Evolutionary conservation across 1,140 invertebrate species (phyloP), one percentile per base, ranked within the genome.

Genomic region (Cydia splendana): DNA sequence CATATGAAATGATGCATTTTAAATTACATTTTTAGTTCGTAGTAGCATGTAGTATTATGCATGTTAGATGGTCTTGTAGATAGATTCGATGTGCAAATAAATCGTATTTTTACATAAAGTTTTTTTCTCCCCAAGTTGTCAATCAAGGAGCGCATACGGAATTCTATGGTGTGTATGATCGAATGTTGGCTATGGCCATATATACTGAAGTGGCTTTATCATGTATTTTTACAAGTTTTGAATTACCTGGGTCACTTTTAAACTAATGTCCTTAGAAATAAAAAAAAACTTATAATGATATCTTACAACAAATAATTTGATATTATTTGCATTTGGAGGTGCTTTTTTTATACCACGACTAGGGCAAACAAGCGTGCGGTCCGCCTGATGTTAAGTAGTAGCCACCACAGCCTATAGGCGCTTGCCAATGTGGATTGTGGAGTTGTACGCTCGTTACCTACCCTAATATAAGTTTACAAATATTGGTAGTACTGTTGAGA

Each of bases 141-240:
- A 87, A 76, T 88, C 89, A 90, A 90, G 88, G 87, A 89, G 86
- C 85, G 77, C 87, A 87, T 84, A 87, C 84, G 88, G 88, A 91
- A 81, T 87, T 83, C 73, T 90, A 89, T 82, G 88, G 89, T 91
- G 87, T 89, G 89, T 90, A 91, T 80, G 65, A 78, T 75, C 45
- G 71, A 71, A 77, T 77, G 65, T 69, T 85, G 76, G 75, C 38
- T 48, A 4, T 15, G 45, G 45, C 45, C 45, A 15, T 12, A 82
- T 83, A 76, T 78, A 78, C 77, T 78, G 79, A 81, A 79, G 76
- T 85, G 62, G 77, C 80, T 75, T 18, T 74, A 74, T 75, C 45
- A 78, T 69, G 76, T 69, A 15, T 62, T n/a, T 62, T 82, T 57
- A 65, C 48, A 75, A 24, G 9, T 2, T n/a, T 53, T 13, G 10